Evolutionary conservation across 2,888 invertebrate genomes (phyloP).

Genomic region (Mylabris sibirica): DNA sequence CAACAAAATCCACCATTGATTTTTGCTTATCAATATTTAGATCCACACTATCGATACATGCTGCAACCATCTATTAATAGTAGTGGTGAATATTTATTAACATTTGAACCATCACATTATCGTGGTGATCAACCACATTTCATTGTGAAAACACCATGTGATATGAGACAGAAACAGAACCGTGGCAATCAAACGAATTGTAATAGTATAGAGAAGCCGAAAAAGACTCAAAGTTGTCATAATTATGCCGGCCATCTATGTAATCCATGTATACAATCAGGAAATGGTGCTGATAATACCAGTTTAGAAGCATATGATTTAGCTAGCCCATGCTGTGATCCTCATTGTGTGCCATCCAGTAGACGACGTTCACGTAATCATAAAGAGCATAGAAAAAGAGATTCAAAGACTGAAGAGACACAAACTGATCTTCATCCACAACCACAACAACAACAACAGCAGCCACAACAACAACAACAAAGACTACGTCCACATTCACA

Average conservation of each 20-base stretch:
- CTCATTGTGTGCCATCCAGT: slow-evolving; percentile 80
- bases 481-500: slow-evolving; percentile 56
- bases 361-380: slow-evolving; percentile 63
- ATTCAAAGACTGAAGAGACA: slow-evolving; percentile 60
- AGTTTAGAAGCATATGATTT: slow-evolving; percentile 87
- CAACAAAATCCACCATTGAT: slow-evolving; percentile 56
- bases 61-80: slow-evolving; percentile 71
- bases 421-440: slow-evolving; percentile 63
- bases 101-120: slow-evolving; percentile 73
- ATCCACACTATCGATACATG: slow-evolving; percentile 73
- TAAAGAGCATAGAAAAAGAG: slow-evolving; percentile 67
- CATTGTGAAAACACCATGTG: slow-evolving; percentile 68
- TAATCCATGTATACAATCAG: slow-evolving; percentile 74
- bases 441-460: slow-evolving; percentile 57
- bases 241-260: slow-evolving; percentile 68
- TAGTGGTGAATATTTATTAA: slow-evolving; percentile 76
- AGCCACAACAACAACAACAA: slow-evolving; percentile 61
- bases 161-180: slow-evolving; percentile 57
- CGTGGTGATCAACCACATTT: slow-evolving; percentile 73
- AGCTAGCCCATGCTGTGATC: slow-evolving; percentile 86
- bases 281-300: slow-evolving; percentile 72
- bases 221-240: slow-evolving; percentile 49
- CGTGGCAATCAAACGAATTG: slow-evolving; percentile 49
- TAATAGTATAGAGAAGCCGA: slow-evolving; percentile 44
- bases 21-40: slow-evolving; percentile 68